Base-by-base conservation (phyloP, 2,113 vertebrate genomes). In the Chionomys nivalis region DNA sequence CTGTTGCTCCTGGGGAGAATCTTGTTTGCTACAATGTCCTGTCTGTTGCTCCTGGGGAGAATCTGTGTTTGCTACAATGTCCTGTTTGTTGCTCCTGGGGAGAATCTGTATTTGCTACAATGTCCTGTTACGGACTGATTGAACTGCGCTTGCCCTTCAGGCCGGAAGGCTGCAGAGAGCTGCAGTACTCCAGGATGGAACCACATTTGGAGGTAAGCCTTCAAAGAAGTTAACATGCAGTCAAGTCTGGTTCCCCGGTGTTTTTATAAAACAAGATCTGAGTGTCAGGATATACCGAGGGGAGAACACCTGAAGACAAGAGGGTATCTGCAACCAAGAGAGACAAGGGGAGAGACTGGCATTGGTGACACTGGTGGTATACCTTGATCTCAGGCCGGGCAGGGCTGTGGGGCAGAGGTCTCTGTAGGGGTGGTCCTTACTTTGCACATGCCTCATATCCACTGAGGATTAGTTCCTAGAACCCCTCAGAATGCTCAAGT, bases 211-310 rank as follows among this genome's bases (percentile, higher is more conserved):
- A 91, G 33, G 70, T 3, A 63, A 49, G 14, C 68, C 75, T 94
- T 90, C 92, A 87, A 93, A 58, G 63, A 58, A 73, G 26, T 89
- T 91, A 44, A 91, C 76, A 89, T 39, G 68, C 89, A n/a, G 13
- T 49, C 17, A 23, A 14, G 70, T 83, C n/a, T 68, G 90, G 7
- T 44, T 31, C n/a, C 52, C 14, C 44, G 23, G 58, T 72, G 7
- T 81, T 52, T 79, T 91, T 61, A 23, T 72, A 52, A 88, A 89
- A 85, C 78, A 55, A 72, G 61, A n/a, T 52, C 55, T 33, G 23
- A 31, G 72, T 28, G 11, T 49, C 2, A 66, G 31, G 61, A 33
- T 19, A 68, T 1, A 11, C 12, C 5, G 21, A 33, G 23, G 63
- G 39, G 52, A 42, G 68, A 36, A 11, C 36, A 6, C 0, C 0